A percentile compares a stretch with the other conserved stretches of the same genome.
Evolutionary conservation across 2,888 invertebrate species (phyloP).

Genomic region (Xylota segnis): DNA sequence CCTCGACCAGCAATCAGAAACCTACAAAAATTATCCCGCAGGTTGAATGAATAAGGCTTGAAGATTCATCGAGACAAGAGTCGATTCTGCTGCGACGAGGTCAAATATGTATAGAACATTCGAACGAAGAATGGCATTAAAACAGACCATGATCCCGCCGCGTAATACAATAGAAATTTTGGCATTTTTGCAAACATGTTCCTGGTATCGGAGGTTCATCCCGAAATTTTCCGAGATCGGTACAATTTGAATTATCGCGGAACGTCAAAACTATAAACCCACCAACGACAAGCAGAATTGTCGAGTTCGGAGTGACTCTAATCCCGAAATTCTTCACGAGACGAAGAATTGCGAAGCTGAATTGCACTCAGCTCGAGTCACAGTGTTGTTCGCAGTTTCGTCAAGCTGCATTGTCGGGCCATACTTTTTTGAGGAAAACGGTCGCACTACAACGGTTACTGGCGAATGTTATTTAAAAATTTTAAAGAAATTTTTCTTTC

Average conservation of each 20-base stretch:
- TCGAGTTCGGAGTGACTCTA: no score
- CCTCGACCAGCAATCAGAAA: constrained; percentile 80
- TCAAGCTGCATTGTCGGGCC: no score
- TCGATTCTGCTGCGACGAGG: background rate
- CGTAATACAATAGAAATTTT: background rate
- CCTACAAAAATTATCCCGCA: background rate
- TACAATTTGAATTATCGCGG: constrained; percentile 39
- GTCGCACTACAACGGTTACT: no score
- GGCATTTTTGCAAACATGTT: background rate
- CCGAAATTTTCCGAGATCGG: background rate
- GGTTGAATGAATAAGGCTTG: background rate
- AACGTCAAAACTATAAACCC: constrained; percentile 68
- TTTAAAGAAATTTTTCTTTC: no score
- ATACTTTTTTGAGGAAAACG: no score
- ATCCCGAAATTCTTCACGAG: no score
- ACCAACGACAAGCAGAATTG: constrained; percentile 72
- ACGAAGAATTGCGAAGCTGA: no score
- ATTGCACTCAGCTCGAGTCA: no score
- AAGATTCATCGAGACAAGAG: background rate
- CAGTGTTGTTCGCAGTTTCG: no score
- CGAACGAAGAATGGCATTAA: background rate
- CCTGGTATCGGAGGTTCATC: background rate
- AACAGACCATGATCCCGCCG: background rate
- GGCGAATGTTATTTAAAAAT: no score
- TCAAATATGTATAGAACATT: background rate